Evolutionary conservation across 2,797 vertebrate species (phyloP), one percentile per base, ranked within the genome.

Genomic region (Masticophis lateralis): DNA sequence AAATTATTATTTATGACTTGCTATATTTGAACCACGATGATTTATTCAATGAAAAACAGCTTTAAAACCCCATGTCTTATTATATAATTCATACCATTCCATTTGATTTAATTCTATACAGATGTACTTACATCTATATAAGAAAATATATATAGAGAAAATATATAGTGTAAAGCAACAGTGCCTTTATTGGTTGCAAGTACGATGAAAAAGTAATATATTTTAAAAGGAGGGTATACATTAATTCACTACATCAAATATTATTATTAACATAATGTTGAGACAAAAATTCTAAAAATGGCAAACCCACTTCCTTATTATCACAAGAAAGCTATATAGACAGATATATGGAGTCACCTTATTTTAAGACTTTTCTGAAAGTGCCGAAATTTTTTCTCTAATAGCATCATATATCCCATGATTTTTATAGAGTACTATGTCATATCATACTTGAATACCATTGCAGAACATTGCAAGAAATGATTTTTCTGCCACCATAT

Each of bases 391-490:
- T 83, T 47, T 83, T 10, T 83, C 10, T 83, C 22, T 83, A 83
- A 47, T 28, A 32, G 8, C n/a, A 69, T 43, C 60, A 43, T 55
- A 88, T 56, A 43, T 56, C 14, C 51, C 2, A 13, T 57, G 7
- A 4, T 94, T 25, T 37, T 7, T 3, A 13, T 4, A 14, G 11
- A 61, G 86, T 28, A 27, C 32, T 56, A 47, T 74, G 51, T 11
- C 28, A 43, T 5, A 27, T 55, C 32, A 51, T 20, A 25, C 0
- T 55, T 1, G 63, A 8, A 8, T 43, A 7, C 0, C 7, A 0
- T 43, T 9, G 1, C 0, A 69, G 16, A 89, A 86, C 32, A 86
- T 5, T 51, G 28, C 47, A 22, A 32, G 51, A 56, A 37, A 56
- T 27, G 4, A 2, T 74, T 89, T 88, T 28, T 11, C 47, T 8